A percentile compares a stretch with the other conserved stretches of the same genome.
These are phyloP conservation scores for Hyphantria cunea DNA, from an alignment of 1,140 invertebrate species.

Conservation along the genomic window DNA sequence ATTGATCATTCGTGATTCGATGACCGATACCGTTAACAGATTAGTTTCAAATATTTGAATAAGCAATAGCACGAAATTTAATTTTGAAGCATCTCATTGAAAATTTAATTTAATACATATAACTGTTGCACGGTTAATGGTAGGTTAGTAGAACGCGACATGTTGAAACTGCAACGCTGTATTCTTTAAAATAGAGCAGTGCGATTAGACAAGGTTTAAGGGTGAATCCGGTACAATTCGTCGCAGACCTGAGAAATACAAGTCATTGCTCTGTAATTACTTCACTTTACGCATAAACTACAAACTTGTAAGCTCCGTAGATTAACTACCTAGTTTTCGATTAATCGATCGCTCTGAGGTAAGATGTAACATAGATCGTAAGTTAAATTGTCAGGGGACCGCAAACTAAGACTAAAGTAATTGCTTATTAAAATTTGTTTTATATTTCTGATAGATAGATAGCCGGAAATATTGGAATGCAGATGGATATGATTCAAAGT, in stretches of 20 bases:
- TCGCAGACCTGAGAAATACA: constrained; percentile 34
- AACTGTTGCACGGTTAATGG: no score
- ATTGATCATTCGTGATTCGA: constrained; percentile 33
- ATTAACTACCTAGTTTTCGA: constrained; percentile 31
- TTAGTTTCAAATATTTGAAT: not conserved
- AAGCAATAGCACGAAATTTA: constrained; percentile 40
- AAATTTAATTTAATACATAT: constrained; percentile 32
- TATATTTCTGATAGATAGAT: no score
- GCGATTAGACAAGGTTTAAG: constrained; percentile 36
- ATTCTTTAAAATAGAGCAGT: constrained; percentile 34
- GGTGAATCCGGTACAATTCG: constrained; percentile 17
- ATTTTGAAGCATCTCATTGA: constrained; percentile 23
- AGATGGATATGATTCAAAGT: no score
- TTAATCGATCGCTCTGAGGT: constrained; percentile 16
- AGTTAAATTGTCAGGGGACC: no score
- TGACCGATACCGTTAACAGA: not conserved
- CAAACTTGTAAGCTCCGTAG: constrained; percentile 10
- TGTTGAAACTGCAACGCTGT: constrained; percentile 18
- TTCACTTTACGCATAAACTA: constrained; percentile 30
- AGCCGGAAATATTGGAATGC: no score
- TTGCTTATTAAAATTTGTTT: no score
- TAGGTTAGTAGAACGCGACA: constrained; percentile 8
- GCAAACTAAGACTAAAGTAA: constrained; percentile 8
- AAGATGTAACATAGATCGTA: no score
- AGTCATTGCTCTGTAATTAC: constrained; percentile 41